A percentile compares a stretch with the other conserved stretches of the same genome.
Conservation (phyloP, 2,888 invertebrate genomes). For the Uloborus plumipes region DNA sequence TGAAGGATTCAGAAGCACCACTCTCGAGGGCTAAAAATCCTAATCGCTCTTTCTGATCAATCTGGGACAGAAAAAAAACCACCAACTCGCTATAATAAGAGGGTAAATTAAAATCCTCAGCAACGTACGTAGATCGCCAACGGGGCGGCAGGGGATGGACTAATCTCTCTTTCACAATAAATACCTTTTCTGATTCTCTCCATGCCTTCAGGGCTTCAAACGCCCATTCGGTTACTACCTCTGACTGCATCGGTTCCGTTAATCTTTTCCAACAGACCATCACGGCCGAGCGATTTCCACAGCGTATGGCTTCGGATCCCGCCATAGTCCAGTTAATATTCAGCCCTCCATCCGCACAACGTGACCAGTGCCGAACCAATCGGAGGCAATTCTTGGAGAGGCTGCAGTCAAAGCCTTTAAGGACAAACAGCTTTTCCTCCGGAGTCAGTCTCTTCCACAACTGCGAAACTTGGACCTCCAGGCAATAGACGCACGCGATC, state of each 20-base stretch:
- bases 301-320: not conserved
- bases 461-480: no score
- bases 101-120: not conserved
- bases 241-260: not conserved
- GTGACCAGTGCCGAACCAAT: not conserved
- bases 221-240: not conserved
- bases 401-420: not conserved
- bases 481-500: not conserved
- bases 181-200: not conserved
- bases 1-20: not conserved
- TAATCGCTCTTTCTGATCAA: not conserved
- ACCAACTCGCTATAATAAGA: not conserved
- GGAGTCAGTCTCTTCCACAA: not conserved
- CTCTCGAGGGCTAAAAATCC: not conserved
- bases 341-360: not conserved
- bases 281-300: constrained; percentile 2
- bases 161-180: not conserved
- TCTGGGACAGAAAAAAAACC: constrained; percentile 1
- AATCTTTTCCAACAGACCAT: not conserved
- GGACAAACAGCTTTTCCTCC: not conserved
- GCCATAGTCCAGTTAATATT: not conserved
- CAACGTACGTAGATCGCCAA: not conserved
- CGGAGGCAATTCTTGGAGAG: not conserved
- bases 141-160: not conserved
- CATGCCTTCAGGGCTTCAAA: not conserved